Percentiles rank a stretch among this genome's conserved stretches.
Conservation (phyloP, 2,797 vertebrate genomes). For the Trematomus bernacchii region DNA sequence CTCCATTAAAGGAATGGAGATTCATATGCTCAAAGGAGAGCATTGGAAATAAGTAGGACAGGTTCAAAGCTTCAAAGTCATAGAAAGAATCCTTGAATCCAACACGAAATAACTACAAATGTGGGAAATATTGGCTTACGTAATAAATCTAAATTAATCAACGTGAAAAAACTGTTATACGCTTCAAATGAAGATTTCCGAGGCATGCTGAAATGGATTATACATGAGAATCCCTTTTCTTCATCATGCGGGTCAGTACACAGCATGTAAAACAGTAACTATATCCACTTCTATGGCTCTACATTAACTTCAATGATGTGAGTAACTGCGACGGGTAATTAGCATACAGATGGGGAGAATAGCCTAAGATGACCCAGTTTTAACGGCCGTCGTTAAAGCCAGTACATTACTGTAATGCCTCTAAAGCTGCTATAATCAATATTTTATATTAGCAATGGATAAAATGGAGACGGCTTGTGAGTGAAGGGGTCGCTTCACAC, state of each 20-base stretch:
- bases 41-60: background rate
- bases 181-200: background rate
- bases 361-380: constrained; percentile 25
- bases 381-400: constrained; percentile 29
- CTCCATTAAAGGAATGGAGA: constrained; percentile 29
- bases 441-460: constrained; percentile 20
- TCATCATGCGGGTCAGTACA: background rate
- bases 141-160: background rate
- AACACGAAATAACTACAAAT: background rate
- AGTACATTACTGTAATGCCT: constrained; percentile 27
- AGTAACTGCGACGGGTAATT: constrained; percentile 11
- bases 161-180: background rate
- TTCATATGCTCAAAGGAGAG: constrained; percentile 6
- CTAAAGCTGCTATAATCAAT: constrained; percentile 29
- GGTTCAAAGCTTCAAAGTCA: constrained; percentile 24
- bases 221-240: background rate
- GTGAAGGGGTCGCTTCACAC: constrained; percentile 2
- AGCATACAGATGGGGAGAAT: constrained; percentile 17
- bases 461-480: background rate
- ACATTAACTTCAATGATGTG: constrained; percentile 6
- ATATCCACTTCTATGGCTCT: constrained; percentile 2
- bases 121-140: background rate
- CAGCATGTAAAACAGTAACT: constrained; percentile 12
- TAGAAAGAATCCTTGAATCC: constrained; percentile 11
- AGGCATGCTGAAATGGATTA: background rate